Percentiles rank a stretch among this genome's conserved stretches.
These are phyloP conservation scores for Perithous albicinctus DNA, from an alignment of 2,888 invertebrate genomes.

Conservation along the genomic window DNA sequence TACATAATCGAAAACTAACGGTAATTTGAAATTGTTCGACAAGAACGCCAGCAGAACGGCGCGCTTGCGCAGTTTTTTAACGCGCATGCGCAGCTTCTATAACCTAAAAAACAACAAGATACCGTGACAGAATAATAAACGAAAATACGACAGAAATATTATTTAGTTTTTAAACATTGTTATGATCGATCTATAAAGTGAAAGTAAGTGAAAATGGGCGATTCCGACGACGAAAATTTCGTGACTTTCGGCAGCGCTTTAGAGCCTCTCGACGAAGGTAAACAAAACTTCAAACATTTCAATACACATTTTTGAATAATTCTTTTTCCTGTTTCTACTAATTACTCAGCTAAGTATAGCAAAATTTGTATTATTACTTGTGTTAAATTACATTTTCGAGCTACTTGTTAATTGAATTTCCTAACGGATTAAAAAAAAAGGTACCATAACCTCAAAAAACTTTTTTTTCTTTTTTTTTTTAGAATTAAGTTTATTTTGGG, in stretches of 20 bases:
- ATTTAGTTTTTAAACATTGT: neutral
- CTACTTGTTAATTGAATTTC: neutral
- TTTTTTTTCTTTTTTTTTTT: conserved; percentile 20
- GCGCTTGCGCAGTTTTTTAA: neutral
- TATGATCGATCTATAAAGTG: neutral
- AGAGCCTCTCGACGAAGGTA: conserved; percentile 94
- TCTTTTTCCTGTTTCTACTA: too few species aligned
- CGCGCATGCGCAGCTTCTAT: neutral
- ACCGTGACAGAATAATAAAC: neutral
- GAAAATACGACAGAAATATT: neutral
- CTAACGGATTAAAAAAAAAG: neutral
- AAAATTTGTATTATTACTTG: neutral
- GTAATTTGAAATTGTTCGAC: neutral
- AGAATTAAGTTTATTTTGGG: conserved; percentile 64
- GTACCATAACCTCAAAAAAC: conserved; percentile 27
- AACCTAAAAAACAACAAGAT: conserved; percentile 2
- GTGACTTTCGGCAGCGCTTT: conserved; percentile 92
- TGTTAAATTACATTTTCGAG: neutral
- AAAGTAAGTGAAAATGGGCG: conserved; percentile 78
- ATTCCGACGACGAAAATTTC: conserved; percentile 88
- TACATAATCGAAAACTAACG: too few species aligned
- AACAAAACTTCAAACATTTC: conserved; percentile 33
- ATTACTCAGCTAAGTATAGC: too few species aligned
- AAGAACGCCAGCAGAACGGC: neutral
- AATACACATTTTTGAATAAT: too few species aligned